Evolutionary conservation across 2,797 vertebrate species (phyloP).

Genomic region (Phaenicophaeus curvirostris): DNA sequence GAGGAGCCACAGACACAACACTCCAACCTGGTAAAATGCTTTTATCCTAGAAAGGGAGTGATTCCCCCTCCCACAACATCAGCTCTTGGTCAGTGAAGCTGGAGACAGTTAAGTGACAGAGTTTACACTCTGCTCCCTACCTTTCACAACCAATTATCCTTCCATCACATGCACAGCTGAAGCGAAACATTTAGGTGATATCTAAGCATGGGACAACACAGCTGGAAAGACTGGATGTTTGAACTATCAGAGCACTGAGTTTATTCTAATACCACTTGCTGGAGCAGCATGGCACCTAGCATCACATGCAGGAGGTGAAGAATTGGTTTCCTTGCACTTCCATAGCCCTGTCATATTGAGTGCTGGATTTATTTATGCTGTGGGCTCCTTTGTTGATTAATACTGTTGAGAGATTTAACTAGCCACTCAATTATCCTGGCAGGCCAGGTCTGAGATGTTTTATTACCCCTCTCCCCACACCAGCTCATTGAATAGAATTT

Average conservation of each 20-base stretch:
- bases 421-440: slow-evolving; percentile 56
- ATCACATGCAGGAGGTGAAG: neutral
- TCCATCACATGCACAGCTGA: neutral
- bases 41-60: neutral
- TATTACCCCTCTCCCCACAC: neutral
- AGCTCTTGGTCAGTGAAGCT: neutral
- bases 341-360: neutral
- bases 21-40: neutral
- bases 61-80: neutral
- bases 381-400: slow-evolving; percentile 47
- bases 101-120: neutral
- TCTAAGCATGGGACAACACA: neutral
- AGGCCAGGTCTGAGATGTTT: slow-evolving; percentile 23
- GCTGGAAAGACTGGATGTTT: neutral
- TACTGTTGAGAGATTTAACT: slow-evolving; percentile 52
- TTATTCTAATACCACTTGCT: neutral
- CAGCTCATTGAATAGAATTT: neutral
- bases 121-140: neutral
- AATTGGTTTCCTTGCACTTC: neutral
- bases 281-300: neutral
- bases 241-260: neutral
- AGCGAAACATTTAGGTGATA: neutral
- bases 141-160: neutral
- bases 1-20: neutral
- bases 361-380: slow-evolving; percentile 29